A percentile compares a stretch with the other conserved stretches of the same genome.
Evolutionary conservation across 2,888 invertebrate genomes (phyloP).

Genomic region (Caenorhabditis wallacei): DNA sequence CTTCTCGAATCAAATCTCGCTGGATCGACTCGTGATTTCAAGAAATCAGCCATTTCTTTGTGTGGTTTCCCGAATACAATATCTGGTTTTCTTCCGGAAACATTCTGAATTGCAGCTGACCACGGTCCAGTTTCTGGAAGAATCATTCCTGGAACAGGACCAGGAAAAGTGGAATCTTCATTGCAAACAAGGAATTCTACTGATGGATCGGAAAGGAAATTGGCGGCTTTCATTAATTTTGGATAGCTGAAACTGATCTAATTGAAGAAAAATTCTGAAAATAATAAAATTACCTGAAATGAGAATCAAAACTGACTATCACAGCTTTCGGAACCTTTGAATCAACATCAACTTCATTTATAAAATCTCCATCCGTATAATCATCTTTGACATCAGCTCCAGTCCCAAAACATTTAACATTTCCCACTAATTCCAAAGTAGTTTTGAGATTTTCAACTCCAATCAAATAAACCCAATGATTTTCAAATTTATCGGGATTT

Average conservation of each 20-base stretch:
- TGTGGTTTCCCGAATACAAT: constrained; percentile 93
- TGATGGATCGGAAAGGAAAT: constrained; percentile 90
- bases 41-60: constrained; percentile 83
- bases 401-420: constrained; percentile 74
- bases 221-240: constrained; percentile 93
- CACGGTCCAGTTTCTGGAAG: constrained; percentile 88
- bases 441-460: constrained; percentile 73
- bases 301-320: constrained; percentile 94
- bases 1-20: constrained; percentile 89
- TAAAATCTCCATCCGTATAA: constrained; percentile 64
- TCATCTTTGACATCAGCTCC: constrained; percentile 69
- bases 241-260: constrained; percentile 86
- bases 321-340: constrained; percentile 89
- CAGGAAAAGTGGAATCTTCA: constrained; percentile 92
- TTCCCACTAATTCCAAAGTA: constrained; percentile 64
- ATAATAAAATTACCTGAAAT: constrained; percentile 84
- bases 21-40: constrained; percentile 84
- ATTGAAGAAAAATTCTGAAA: neutral
- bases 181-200: constrained; percentile 94
- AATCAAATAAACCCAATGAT: constrained; percentile 70
- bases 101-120: constrained; percentile 91
- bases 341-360: constrained; percentile 65
- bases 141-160: constrained; percentile 78
- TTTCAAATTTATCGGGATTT: constrained; percentile 49
- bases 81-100: constrained; percentile 89